Conservation (phyloP, 2,888 invertebrate genomes). For the Sthenelais limicola region DNA sequence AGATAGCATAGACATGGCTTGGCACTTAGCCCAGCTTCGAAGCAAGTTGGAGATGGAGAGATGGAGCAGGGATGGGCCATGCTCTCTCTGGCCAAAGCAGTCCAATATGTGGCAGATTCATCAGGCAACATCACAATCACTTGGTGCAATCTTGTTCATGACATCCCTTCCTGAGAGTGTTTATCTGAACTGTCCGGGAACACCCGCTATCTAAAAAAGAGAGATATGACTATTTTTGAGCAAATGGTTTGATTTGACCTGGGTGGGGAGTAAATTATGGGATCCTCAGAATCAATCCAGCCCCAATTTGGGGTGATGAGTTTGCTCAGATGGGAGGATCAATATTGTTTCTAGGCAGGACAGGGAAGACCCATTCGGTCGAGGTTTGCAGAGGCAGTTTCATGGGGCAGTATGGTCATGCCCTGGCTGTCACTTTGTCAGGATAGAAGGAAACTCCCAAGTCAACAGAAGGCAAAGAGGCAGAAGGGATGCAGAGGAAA, state of each 20-base stretch:
- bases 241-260: conserved; percentile 20
- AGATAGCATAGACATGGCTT: conserved; percentile 28
- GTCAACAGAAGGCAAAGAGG: no score
- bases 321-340: conserved; percentile 19
- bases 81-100: neutral
- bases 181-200: conserved; percentile 3
- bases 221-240: conserved; percentile 10
- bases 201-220: no score
- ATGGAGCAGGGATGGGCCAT: neutral
- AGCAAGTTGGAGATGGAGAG: neutral
- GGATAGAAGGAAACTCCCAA: no score
- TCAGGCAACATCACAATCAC: neutral
- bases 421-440: no score
- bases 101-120: neutral
- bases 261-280: conserved; percentile 11
- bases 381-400: neutral
- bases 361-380: neutral
- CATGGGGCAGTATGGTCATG: no score
- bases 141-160: conserved; percentile 6
- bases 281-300: conserved; percentile 3
- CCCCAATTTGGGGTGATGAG: conserved; percentile 31
- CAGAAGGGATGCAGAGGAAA: no score
- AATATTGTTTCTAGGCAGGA: conserved; percentile 23
- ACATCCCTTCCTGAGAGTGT: neutral
- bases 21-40: conserved; percentile 16